phyloP scores from a whole-genome alignment of 2,113 vertebrate genomes.

The Silurus asotus region DNA sequence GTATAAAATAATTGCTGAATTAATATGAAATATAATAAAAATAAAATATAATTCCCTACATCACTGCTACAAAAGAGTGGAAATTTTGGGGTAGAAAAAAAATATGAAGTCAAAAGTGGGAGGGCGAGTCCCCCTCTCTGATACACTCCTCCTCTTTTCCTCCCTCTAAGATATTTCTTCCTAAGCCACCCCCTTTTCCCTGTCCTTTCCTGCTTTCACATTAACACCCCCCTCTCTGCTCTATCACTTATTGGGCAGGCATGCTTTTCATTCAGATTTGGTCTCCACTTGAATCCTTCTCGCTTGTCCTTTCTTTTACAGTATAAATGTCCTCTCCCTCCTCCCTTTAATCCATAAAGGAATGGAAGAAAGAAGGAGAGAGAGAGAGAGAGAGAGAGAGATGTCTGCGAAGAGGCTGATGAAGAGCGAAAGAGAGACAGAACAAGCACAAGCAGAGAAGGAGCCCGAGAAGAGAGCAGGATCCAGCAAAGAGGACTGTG shows the following conservation, averaged over 20 bases:
- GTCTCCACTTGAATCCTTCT: constrained; percentile 32
- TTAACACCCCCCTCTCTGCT: constrained; percentile 45
- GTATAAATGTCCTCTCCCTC: constrained; percentile 28
- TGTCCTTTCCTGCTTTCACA: constrained; percentile 44
- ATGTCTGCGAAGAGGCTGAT: constrained; percentile 43
- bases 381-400: constrained; percentile 42
- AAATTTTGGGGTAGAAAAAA: constrained; percentile 51
- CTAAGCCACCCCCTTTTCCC: constrained; percentile 45
- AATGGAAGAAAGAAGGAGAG: constrained; percentile 55
- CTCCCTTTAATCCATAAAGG: constrained; percentile 37
- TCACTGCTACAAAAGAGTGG: constrained; percentile 50
- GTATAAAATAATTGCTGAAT: not conserved
- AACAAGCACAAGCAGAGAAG: constrained; percentile 54
- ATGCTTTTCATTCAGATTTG: constrained; percentile 49
- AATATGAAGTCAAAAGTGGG: constrained; percentile 60
- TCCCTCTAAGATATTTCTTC: constrained; percentile 62
- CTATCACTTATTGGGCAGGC: constrained; percentile 36
- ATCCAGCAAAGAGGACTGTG: constrained; percentile 62
- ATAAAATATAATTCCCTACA: not conserved
- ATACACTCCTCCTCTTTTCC: constrained; percentile 56
- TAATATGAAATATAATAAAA: no score
- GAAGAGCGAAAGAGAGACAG: constrained; percentile 53
- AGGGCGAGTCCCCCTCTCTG: constrained; percentile 58
- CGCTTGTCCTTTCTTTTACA: constrained; percentile 17
- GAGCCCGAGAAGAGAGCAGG: constrained; percentile 46